phyloP scores from a whole-genome alignment of 2,888 invertebrate species.

The Dynastes grantii region DNA sequence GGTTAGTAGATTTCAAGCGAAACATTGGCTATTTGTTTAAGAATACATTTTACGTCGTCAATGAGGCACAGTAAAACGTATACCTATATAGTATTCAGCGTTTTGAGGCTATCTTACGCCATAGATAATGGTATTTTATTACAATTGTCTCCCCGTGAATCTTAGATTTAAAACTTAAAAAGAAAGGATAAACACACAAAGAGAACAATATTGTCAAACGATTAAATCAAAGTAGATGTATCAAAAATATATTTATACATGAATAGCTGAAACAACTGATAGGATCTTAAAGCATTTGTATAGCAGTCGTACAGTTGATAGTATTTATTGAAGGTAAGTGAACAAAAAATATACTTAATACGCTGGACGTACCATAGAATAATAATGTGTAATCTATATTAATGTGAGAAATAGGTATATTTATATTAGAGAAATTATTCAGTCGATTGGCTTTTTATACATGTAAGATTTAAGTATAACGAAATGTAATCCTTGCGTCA shows the following conservation, averaged over 20 bases:
- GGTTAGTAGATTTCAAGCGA: constrained; percentile 77
- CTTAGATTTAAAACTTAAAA: neutral
- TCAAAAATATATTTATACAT: constrained; percentile 22
- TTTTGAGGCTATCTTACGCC: neutral
- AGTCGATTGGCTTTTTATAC: constrained; percentile 32
- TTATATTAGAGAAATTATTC: neutral
- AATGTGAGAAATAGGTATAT: constrained; percentile 15
- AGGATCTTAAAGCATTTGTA: constrained; percentile 9
- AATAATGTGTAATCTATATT: constrained; percentile 5
- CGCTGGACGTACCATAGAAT: constrained; percentile 42
- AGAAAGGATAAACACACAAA: neutral
- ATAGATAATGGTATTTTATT: neutral
- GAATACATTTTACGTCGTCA: constrained; percentile 24
- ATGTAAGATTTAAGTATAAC: constrained; percentile 21
- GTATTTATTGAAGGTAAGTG: constrained; percentile 34
- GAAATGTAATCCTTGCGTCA: neutral
- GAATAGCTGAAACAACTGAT: constrained; percentile 21
- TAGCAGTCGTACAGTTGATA: constrained; percentile 28
- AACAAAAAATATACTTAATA: constrained; percentile 13
- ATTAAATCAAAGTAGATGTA: neutral
- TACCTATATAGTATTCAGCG: neutral
- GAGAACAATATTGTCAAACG: neutral
- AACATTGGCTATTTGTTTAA: constrained; percentile 81
- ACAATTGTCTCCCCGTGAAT: too few relatives aligned
- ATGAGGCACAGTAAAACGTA: neutral